Base-by-base conservation (phyloP, 2,797 vertebrate genomes). In the Gobionotothen gibberifrons region DNA sequence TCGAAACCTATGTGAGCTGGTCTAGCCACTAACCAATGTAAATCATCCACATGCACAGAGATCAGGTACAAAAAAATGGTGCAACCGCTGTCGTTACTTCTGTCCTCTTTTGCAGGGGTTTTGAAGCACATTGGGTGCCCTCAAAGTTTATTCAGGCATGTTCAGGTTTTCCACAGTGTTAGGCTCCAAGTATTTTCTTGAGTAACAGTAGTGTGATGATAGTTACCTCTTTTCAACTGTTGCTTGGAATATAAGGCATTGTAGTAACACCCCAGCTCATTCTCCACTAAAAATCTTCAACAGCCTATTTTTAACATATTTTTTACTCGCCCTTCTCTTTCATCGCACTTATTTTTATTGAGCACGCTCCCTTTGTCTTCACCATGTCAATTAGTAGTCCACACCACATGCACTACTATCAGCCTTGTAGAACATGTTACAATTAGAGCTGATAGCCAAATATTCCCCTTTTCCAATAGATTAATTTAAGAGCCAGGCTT, bases 341-440 rank as follows among this genome's bases (percentile, higher is more conserved):
- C 57, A 40, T 5, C 54, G 7, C 26, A 42, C 9, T 68, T 46
- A n/a, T 67, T 51, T 69, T 67, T 53, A 77, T 44, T 67, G 61
- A 62, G 43, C 53, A 21, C 4, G 11, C 60, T 60, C 32, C 13
- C 82, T 86, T 85, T 84, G 77, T 85, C 82, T 81, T 75, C 57
- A 19, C 56, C 3, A 51, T 72, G 85, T 81, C 86, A 81, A 92
- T 93, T 88, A 89, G 82, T 43, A 90, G 86, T 88, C 84, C 42
- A 54, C 78, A 62, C 83, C 81, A 80, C 79, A 62, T 64, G 62
- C 65, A 39, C 70, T 5, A 44, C 74, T 77, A 60, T 86, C 89
- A 90, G 89, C 80, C 85, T 88, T 69, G 84, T 47, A 74, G 85
- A 93, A 91, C 86, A 89, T 89, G 90, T 79, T 78, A 90, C 89